phyloP scores from a whole-genome alignment of 2,888 invertebrate species.

The Lasioglossum lativentre region DNA sequence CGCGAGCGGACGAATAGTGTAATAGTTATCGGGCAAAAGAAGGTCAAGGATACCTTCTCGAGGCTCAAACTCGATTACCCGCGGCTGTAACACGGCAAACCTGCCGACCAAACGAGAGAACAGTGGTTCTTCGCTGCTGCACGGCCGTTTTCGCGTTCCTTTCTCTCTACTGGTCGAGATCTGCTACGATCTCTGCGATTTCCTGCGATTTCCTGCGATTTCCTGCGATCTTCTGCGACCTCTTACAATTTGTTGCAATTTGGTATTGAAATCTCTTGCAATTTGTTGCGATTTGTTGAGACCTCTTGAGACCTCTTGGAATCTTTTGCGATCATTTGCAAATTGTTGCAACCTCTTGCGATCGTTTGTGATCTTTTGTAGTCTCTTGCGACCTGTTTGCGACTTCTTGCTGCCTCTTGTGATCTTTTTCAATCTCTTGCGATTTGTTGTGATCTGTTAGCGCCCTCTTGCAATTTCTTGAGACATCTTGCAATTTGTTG shows the following conservation, averaged over 20 bases:
- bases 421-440: background rate
- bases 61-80: slow-evolving; percentile 49
- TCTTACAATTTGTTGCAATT: no score
- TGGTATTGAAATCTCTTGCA: no score
- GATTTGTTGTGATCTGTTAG: no score
- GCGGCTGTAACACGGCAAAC: slow-evolving; percentile 34
- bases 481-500: no score
- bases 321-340: no score
- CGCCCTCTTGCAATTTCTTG: no score
- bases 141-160: slow-evolving; percentile 16
- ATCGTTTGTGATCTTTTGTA: no score
- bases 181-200: background rate
- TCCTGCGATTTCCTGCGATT: background rate
- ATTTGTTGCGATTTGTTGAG: background rate
- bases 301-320: no score
- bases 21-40: slow-evolving; percentile 61
- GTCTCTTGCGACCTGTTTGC: no score
- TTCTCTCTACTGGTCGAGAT: slow-evolving; percentile 12
- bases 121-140: slow-evolving; percentile 27
- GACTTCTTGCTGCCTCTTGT: no score
- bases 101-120: slow-evolving; percentile 39
- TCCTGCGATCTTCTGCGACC: background rate
- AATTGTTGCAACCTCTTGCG: no score
- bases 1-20: slow-evolving; percentile 21
- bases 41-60: slow-evolving; percentile 70